These are phyloP conservation scores for Caenorhabditis japonica DNA, from an alignment of 2,888 invertebrate genomes.

Conservation along the genomic window DNA sequence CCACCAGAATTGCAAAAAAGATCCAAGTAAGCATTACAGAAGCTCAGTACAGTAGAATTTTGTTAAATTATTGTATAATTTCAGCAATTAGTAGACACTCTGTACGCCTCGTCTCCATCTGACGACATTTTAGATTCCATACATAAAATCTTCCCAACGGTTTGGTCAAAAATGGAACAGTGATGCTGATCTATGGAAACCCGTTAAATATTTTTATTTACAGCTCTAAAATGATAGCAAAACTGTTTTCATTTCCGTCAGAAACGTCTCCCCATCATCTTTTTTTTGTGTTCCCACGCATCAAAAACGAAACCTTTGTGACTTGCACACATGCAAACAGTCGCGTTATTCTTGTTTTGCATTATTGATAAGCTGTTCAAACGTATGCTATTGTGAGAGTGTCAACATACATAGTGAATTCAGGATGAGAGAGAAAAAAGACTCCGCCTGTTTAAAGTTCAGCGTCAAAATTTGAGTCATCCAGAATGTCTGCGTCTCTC, in stretches of 20 bases:
- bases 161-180: too few relatives aligned
- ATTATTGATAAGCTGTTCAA: slow-evolving; percentile 49
- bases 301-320: slow-evolving; percentile 13
- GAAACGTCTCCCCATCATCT: not conserved
- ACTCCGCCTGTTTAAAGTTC: slow-evolving; percentile 46
- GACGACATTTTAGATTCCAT: too few relatives aligned
- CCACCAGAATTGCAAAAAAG: too few relatives aligned
- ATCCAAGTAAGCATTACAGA: too few relatives aligned
- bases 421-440: slow-evolving; percentile 8
- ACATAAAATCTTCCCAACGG: too few relatives aligned
- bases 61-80: too few relatives aligned
- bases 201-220: too few relatives aligned
- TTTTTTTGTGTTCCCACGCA: slow-evolving; percentile 5
- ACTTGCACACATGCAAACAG: slow-evolving; percentile 23
- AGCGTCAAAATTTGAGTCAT: slow-evolving; percentile 31
- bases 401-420: slow-evolving; percentile 18
- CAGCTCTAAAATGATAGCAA: too few relatives aligned
- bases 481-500: slow-evolving; percentile 21
- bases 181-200: too few relatives aligned
- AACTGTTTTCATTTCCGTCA: not conserved
- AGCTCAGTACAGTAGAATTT: too few relatives aligned
- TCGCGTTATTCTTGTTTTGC: slow-evolving; percentile 14
- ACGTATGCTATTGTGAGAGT: slow-evolving; percentile 28
- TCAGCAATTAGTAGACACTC: too few relatives aligned
- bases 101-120: too few relatives aligned